Conservation (phyloP, 2,888 invertebrate genomes). For the Phengaris arion region DNA sequence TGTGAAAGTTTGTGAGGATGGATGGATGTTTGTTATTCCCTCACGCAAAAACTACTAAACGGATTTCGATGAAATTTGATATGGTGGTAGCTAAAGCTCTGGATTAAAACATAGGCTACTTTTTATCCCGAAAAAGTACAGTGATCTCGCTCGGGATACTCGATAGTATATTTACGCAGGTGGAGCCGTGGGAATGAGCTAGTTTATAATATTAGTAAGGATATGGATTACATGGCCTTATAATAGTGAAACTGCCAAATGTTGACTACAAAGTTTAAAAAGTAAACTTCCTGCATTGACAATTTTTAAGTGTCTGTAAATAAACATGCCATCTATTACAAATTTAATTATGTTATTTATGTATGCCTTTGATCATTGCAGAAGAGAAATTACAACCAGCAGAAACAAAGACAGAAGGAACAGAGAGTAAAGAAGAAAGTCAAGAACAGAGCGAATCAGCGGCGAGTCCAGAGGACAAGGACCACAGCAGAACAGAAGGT, state of each 20-base stretch:
- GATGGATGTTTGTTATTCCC: no score
- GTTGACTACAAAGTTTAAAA: background rate
- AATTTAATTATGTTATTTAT: background rate
- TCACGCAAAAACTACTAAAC: no score
- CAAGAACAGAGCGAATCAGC: conserved; percentile 34
- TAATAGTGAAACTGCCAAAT: background rate
- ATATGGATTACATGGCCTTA: no score
- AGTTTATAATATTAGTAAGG: no score
- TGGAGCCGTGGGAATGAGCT: no score
- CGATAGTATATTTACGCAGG: no score
- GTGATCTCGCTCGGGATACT: no score
- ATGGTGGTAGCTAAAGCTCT: no score
- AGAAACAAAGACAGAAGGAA: conserved; percentile 33
- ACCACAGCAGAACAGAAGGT: conserved; percentile 42
- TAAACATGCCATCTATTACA: background rate
- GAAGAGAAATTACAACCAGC: conserved; percentile 37
- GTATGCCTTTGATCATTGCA: conserved; percentile 23
- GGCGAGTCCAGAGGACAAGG: conserved; percentile 39
- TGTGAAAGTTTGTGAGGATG: no score
- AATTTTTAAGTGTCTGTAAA: background rate
- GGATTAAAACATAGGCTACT: no score
- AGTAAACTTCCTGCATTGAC: background rate
- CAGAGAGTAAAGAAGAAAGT: conserved; percentile 36
- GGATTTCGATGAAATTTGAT: no score
- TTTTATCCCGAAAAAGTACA: no score